phyloP scores from a whole-genome alignment of 2,113 vertebrate species.

The Pelobates fuscus region DNA sequence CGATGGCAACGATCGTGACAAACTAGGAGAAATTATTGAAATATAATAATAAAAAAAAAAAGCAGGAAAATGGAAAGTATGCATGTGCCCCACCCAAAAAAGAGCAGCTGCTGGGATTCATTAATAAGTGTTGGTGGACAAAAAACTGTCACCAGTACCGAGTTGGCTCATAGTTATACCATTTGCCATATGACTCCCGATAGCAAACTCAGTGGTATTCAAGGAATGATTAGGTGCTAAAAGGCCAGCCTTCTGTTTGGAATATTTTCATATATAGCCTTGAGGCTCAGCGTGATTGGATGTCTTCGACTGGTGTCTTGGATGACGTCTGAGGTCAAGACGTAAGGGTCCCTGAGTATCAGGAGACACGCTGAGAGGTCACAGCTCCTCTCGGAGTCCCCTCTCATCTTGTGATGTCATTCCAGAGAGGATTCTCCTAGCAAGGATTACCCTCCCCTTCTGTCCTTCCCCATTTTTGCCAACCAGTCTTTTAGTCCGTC shows the following conservation, averaged over 20 bases:
- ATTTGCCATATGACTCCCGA: conserved; percentile 31
- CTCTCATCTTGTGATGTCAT: conserved; percentile 52
- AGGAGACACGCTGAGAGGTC: conserved; percentile 60
- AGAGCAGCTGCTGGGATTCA: conserved; percentile 6
- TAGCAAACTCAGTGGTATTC: conserved; percentile 41
- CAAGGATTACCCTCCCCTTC: conserved; percentile 7
- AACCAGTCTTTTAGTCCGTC: conserved; percentile 9
- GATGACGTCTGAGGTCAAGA: conserved; percentile 46
- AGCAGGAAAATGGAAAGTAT: conserved; percentile 5
- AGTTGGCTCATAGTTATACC: conserved; percentile 25
- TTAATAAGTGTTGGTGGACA: conserved; percentile 19
- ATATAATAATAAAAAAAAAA: neutral
- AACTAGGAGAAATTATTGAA: neutral
- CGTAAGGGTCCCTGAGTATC: conserved; percentile 70
- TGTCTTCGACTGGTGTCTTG: conserved; percentile 25
- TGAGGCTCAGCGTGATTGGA: conserved; percentile 16
- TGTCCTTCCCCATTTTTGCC: conserved; percentile 13
- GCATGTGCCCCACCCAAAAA: neutral
- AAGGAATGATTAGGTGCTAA: conserved; percentile 49
- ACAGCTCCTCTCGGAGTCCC: neutral
- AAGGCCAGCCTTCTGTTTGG: conserved; percentile 37
- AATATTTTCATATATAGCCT: conserved; percentile 19
- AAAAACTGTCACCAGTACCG: conserved; percentile 33
- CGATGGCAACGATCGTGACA: neutral
- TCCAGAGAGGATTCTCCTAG: conserved; percentile 54